phyloP scores from a whole-genome alignment of 2,113 vertebrate genomes.

The Tetrax tetrax region DNA sequence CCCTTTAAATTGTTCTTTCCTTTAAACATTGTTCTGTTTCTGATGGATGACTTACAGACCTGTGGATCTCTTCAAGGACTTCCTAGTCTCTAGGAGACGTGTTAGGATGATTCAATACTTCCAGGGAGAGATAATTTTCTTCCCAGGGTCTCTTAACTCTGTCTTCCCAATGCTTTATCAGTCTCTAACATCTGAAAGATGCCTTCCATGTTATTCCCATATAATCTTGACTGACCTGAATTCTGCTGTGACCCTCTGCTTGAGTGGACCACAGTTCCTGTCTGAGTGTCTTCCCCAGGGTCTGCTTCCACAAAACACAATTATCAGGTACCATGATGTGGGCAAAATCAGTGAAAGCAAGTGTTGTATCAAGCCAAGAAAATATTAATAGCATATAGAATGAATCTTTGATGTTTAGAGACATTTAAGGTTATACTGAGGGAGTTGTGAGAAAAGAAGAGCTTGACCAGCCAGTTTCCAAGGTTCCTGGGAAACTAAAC shows the following conservation, averaged over 20 bases:
- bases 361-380: background rate
- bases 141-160: background rate
- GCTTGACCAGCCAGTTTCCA: background rate
- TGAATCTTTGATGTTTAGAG: background rate
- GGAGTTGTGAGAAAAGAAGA: background rate
- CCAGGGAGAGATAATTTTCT: background rate
- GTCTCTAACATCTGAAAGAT: background rate
- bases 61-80: background rate
- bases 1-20: background rate
- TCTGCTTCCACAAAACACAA: background rate
- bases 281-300: background rate
- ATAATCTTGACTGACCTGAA: background rate
- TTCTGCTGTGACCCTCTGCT: background rate
- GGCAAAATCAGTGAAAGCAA: background rate
- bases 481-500: background rate
- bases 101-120: background rate
- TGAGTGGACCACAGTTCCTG: rapidly evolving
- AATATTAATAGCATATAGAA: background rate
- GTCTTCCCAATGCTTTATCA: background rate
- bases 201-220: background rate
- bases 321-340: background rate
- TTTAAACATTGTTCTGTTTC: background rate
- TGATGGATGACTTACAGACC: background rate
- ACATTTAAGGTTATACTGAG: background rate
- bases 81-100: background rate